Percentiles rank a stretch among this genome's conserved stretches.
These are phyloP conservation scores for Napeogenes sylphis DNA, from an alignment of 2,888 invertebrate species.

Conservation along the genomic window DNA sequence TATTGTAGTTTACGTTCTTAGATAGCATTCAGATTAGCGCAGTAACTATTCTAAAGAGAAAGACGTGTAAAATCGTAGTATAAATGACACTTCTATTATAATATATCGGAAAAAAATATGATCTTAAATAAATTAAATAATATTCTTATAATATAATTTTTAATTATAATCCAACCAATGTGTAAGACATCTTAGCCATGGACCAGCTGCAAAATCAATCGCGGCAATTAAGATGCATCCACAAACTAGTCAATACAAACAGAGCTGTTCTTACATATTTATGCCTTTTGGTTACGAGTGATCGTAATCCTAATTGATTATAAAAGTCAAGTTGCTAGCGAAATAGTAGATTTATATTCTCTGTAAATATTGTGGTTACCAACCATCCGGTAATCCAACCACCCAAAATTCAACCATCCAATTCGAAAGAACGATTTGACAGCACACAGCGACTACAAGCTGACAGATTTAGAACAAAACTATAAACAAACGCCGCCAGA, in stretches of 20 bases:
- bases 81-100: too few relatives aligned
- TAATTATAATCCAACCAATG: too few relatives aligned
- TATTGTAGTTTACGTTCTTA: not conserved
- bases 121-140: too few relatives aligned
- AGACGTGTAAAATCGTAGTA: too few relatives aligned
- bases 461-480: conserved; percentile 38
- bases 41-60: too few relatives aligned
- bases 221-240: conserved; percentile 51
- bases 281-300: conserved; percentile 48
- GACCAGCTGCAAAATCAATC: not conserved
- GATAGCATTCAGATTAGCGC: too few relatives aligned
- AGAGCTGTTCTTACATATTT: conserved; percentile 59
- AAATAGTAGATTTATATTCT: conserved; percentile 62
- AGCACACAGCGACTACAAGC: conserved; percentile 27
- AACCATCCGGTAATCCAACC: not conserved
- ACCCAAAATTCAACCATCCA: conserved; percentile 3
- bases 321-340: conserved; percentile 64
- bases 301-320: conserved; percentile 67
- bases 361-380: conserved; percentile 45
- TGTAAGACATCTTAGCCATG: not conserved
- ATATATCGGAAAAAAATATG: too few relatives aligned
- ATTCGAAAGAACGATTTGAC: conserved; percentile 33
- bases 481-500: conserved; percentile 33
- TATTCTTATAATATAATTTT: too few relatives aligned
- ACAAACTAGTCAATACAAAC: conserved; percentile 53